These are phyloP conservation scores for Lutraria lutraria DNA, from an alignment of 2,888 invertebrate genomes.

Conservation along the genomic window DNA sequence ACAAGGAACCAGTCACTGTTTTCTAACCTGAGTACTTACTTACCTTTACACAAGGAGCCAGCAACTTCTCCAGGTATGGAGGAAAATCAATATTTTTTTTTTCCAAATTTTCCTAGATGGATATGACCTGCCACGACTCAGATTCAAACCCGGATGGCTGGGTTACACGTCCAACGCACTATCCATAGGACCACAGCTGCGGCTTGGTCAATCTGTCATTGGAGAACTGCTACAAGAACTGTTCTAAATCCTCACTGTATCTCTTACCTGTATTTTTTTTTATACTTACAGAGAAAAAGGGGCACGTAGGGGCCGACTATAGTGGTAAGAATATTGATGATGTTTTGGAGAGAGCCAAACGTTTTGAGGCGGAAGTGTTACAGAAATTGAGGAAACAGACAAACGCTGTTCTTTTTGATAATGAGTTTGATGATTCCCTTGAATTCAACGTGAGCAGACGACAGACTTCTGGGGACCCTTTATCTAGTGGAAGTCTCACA, in stretches of 20 bases:
- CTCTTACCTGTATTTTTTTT: background rate
- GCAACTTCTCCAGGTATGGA: too few species aligned
- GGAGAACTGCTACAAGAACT: too few species aligned
- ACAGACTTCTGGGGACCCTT: slow-evolving; percentile 50
- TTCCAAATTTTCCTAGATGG: too few species aligned
- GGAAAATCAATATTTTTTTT: too few species aligned
- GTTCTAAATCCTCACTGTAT: background rate
- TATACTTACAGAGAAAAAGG: slow-evolving; percentile 41
- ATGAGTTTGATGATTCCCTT: slow-evolving; percentile 65
- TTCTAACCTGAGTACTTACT: too few species aligned
- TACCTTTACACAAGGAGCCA: too few species aligned
- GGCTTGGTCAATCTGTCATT: too few species aligned
- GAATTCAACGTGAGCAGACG: slow-evolving; percentile 63
- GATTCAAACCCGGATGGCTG: too few species aligned
- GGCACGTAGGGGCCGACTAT: slow-evolving; percentile 60
- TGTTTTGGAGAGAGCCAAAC: slow-evolving; percentile 69
- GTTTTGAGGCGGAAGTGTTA: slow-evolving; percentile 70
- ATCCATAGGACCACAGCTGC: too few species aligned
- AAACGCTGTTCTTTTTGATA: slow-evolving; percentile 71
- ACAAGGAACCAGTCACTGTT: too few species aligned
- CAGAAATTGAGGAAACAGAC: slow-evolving; percentile 73
- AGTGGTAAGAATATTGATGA: slow-evolving; percentile 70
- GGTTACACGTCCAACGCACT: too few species aligned
- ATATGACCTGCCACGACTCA: too few species aligned
- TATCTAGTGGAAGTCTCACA: slow-evolving; percentile 69